Base-by-base conservation (phyloP, 1,140 invertebrate species). In the Drosophila kepulauana region DNA sequence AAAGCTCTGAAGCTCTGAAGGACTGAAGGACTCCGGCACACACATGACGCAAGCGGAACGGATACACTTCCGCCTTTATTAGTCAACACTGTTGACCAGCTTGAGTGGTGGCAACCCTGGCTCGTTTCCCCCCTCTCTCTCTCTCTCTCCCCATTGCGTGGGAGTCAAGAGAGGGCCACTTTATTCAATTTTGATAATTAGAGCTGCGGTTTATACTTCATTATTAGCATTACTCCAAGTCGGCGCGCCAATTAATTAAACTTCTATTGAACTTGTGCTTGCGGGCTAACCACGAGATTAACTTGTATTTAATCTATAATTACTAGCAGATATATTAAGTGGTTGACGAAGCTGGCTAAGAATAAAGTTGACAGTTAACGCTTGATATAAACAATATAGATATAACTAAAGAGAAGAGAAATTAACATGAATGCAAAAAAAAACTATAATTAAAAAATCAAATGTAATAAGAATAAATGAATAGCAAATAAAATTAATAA, bases 41-140 rank as follows among this genome's bases (percentile, higher is more conserved):
- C 70, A 86, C 75, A 86, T 86, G 82, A 86, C 82, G 82, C 82
- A 86, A 85, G 28, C 48, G 52, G 6, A 51, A 54, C 15, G 52
- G 54, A 52, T 84, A 77, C 57, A 65, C 69, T 66, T 46, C 30
- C 49, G 51, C 45, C 71, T 33, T 38, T 73, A 68, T 74, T 74
- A 33, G 49, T 67, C 69, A 64, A 64, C 54, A 51, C 48, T 59
- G 51, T 59, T 75, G 79, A 67, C 82, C 82, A 86, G 35, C 76
- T 69, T 38, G 76, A 79, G 58, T 61, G 62, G 62, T 35, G 28
- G 28, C 5, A 33, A 52, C 41, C n/a, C 51, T 33, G 51, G 30
- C n/a, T 3, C 10, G 8, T 15, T 48, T 48, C 48, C 15, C 6
- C 6, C 56, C 25, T 59, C 33, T 4, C 16, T 4, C 46, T 16